Evolutionary conservation across 2,797 vertebrate species (phyloP).

Genomic region (Echeneis naucrates): DNA sequence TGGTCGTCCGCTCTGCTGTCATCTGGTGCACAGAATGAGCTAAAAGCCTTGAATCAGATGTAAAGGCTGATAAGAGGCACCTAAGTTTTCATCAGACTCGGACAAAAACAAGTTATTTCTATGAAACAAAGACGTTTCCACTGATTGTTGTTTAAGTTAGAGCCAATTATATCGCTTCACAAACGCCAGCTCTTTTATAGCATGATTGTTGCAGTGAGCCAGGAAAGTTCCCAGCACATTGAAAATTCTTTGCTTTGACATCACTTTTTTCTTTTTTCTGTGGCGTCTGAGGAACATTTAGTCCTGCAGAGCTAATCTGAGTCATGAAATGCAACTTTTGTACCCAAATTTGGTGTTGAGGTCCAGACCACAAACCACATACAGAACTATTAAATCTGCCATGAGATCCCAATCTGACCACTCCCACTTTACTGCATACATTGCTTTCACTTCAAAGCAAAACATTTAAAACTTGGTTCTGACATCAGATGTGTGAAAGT

Average conservation of each 20-base stretch:
- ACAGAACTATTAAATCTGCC: not conserved
- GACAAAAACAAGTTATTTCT: not conserved
- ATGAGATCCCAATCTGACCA: not conserved
- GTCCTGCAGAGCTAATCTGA: slow-evolving; percentile 3
- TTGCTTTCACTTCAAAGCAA: not conserved
- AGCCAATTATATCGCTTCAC: not conserved
- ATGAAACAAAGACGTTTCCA: not conserved
- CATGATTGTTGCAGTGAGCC: slow-evolving; percentile 7
- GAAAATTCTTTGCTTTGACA: slow-evolving; percentile 8
- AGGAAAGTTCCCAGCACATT: slow-evolving; percentile 11
- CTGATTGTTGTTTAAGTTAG: slow-evolving; percentile 2
- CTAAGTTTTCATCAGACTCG: not conserved
- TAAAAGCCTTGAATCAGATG: not conserved
- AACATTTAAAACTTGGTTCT: not conserved
- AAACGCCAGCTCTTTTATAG: not conserved
- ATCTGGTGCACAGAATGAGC: not conserved
- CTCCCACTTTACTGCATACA: no score
- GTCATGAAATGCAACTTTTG: slow-evolving; percentile 14
- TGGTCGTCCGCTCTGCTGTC: slow-evolving; percentile 3
- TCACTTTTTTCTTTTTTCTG: not conserved
- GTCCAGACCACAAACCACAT: not conserved
- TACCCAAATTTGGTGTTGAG: slow-evolving; percentile 2
- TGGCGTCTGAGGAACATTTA: slow-evolving; percentile 6
- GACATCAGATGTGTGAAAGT: not conserved
- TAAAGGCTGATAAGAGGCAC: not conserved